These are phyloP conservation scores for Pterocles orientalis DNA, from an alignment of 2,113 vertebrate species.

Conservation along the genomic window DNA sequence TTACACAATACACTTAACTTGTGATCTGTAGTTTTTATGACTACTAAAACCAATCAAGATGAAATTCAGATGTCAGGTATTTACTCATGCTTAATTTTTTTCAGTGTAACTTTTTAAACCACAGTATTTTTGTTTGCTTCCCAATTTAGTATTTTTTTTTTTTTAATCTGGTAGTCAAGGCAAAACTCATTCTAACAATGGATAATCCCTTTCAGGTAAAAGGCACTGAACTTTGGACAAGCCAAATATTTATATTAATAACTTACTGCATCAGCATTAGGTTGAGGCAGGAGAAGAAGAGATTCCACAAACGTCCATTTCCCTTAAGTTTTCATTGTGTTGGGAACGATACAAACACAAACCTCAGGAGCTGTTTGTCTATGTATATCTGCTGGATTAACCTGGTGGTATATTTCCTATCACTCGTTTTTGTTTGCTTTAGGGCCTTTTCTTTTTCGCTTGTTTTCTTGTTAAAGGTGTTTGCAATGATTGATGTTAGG, in stretches of 20 bases:
- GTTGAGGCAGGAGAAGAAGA: not conserved
- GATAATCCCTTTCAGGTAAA: not conserved
- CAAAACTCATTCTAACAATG: not conserved
- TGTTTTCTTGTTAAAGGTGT: not conserved
- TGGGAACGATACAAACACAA: not conserved
- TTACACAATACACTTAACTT: rapidly evolving
- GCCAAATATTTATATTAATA: not conserved
- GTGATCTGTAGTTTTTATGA: not conserved
- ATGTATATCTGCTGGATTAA: not conserved
- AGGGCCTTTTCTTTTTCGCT: not conserved
- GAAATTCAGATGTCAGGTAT: not conserved
- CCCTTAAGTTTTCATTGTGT: not conserved
- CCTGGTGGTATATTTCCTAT: not conserved
- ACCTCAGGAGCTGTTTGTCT: not conserved
- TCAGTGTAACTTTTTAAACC: too few relatives aligned
- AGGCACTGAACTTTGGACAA: not conserved
- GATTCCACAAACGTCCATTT: not conserved
- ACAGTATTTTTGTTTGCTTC: too few relatives aligned
- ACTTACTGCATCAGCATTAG: not conserved
- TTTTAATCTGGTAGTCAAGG: not conserved
- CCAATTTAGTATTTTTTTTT: too few relatives aligned
- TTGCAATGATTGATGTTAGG: not conserved
- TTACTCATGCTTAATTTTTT: not conserved
- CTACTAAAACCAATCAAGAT: not conserved
- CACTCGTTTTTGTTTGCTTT: not conserved